phyloP scores from a whole-genome alignment of 2,113 vertebrate species.

The Eclectus roratus region DNA sequence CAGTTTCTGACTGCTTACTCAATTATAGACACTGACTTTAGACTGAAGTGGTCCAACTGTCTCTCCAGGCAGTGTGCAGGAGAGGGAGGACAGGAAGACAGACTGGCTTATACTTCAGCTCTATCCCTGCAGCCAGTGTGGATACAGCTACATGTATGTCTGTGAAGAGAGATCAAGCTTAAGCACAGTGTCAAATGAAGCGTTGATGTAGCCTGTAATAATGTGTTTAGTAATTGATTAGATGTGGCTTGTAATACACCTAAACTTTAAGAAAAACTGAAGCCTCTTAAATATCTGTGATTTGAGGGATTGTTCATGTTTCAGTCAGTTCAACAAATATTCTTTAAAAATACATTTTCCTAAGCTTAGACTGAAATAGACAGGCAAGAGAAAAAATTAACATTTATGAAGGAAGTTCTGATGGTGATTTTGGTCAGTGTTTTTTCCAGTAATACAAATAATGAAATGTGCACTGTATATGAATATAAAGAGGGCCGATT shows the following conservation, averaged over 20 bases:
- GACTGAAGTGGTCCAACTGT: background rate
- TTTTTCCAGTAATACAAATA: background rate
- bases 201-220: accelerated
- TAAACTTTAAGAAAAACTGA: background rate
- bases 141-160: accelerated
- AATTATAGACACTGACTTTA: background rate
- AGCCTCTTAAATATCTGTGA: background rate
- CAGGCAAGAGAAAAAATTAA: background rate
- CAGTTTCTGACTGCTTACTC: background rate
- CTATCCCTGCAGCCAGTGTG: accelerated
- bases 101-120: background rate
- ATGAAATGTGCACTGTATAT: background rate
- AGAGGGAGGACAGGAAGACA: background rate
- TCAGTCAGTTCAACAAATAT: background rate
- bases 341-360: background rate
- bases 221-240: background rate
- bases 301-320: background rate
- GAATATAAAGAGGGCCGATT: background rate
- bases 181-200: background rate
- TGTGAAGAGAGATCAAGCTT: background rate
- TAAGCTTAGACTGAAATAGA: background rate
- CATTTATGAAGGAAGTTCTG: background rate
- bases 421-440: background rate
- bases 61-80: background rate
- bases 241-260: background rate